A percentile compares a stretch with the other conserved stretches of the same genome.
Conservation (phyloP, 23 tunicate genomes). For the Oikopleura dioica region DNA sequence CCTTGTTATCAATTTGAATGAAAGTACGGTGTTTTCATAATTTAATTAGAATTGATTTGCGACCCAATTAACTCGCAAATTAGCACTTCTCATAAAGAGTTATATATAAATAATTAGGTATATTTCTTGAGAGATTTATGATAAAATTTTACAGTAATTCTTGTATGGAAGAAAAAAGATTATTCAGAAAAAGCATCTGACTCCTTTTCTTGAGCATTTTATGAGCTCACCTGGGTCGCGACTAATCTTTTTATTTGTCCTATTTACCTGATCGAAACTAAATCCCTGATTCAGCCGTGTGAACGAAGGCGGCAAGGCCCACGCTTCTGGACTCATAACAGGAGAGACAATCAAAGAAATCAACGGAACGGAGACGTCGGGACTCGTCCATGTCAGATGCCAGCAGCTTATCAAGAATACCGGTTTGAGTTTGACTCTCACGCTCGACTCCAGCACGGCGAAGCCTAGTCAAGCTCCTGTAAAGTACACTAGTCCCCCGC, state of each 20-base stretch:
- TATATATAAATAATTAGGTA: neutral
- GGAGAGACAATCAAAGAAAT: conserved; percentile 43
- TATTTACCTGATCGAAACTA: neutral
- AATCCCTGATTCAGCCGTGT: neutral
- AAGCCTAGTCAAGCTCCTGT: neutral
- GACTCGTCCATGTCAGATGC: conserved; percentile 37
- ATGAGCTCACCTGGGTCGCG: too few species aligned
- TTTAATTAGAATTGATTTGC: neutral
- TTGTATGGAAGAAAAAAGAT: too few species aligned
- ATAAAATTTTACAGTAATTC: too few species aligned
- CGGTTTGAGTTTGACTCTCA: conserved; percentile 20
- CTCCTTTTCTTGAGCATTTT: too few species aligned
- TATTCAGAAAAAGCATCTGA: too few species aligned
- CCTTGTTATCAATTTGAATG: too few species aligned
- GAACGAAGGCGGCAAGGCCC: conserved; percentile 77
- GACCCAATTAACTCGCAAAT: neutral
- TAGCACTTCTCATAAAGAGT: neutral
- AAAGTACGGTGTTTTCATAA: neutral
- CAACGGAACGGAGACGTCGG: conserved; percentile 25
- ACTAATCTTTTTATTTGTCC: neutral
- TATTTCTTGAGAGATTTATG: too few species aligned
- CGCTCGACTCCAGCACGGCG: conserved; percentile 17
- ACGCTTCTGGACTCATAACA: conserved; percentile 42
- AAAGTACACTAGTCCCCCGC: neutral
- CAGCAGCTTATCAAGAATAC: conserved; percentile 42